Evolutionary conservation across 2,888 invertebrate species (phyloP), one percentile per base, ranked within the genome.

Genomic region (Trachelus iudaicus): DNA sequence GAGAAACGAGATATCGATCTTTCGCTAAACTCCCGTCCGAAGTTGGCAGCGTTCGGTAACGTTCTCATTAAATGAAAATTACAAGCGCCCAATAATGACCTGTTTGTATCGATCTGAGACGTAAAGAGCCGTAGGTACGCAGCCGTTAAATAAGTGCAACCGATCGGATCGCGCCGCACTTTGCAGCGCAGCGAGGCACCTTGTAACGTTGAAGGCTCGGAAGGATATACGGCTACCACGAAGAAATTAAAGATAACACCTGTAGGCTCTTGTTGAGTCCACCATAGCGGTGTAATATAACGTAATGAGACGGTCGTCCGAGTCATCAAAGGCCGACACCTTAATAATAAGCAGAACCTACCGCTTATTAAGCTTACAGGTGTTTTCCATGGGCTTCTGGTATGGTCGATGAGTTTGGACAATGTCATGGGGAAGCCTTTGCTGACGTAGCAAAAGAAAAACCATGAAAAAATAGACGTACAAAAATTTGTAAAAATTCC

Each of bases 351-450:
- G 79, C 79, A 79, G 79, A 83, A 85, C 84, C 85, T 78, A 79
- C 81, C 84, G 80, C 81, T 84, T 81, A 85, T 85, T 83, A 85
- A 84, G 77, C 80, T 80, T 85, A 85, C 85, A 85, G 85, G 85
- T 85, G 85, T 84, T 85, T 85, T 84, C 81, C 81, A 80, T 75
- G 73, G 40, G 75, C 73, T 69, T 69, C 74, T 68, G 77, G 74
- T 31, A 71, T 31, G 6, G 12, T 3, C 71, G 71, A 71, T 71
- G n/a, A 71, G 11, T 71, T 31, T 31, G 31, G 2, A 71, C 71
- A 71, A 1, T 34, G 3, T 56, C 9, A 56, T 2, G 1, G 56
- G 23, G 56, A 23, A 23, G 56, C 23, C 23, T 9, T 23, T 23
- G 9, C 23, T 1, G 9, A 23, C 9, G 9, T 9, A 9, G 9